Percentiles rank a stretch among this genome's conserved stretches.
These are phyloP conservation scores for Conger conger DNA, from an alignment of 2,113 vertebrate species.

Conservation along the genomic window DNA sequence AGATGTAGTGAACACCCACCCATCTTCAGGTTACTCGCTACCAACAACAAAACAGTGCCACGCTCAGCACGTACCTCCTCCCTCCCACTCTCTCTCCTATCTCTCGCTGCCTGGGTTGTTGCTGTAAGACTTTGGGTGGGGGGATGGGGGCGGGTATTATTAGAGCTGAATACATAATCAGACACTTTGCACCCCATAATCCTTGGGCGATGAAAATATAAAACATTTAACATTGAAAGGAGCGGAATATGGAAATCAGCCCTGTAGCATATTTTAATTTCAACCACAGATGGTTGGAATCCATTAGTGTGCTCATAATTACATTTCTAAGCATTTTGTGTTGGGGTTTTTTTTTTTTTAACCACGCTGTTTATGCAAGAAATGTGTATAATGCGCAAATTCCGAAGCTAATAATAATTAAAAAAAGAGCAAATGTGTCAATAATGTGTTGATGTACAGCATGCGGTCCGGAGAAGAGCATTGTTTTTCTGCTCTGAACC, in stretches of 20 bases:
- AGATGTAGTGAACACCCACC: neutral
- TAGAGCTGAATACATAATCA: conserved; percentile 48
- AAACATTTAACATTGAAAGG: conserved; percentile 43
- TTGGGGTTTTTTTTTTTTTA: neutral
- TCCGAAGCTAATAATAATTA: neutral
- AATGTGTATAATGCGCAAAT: neutral
- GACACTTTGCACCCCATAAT: conserved; percentile 36
- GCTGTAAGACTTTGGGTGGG: conserved; percentile 25
- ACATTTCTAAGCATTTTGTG: conserved; percentile 5
- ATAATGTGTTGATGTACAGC: neutral
- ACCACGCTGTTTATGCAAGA: neutral
- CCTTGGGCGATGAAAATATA: conserved; percentile 49
- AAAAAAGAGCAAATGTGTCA: neutral
- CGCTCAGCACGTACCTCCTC: conserved; percentile 4
- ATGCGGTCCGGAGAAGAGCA: neutral
- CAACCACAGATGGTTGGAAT: conserved; percentile 27
- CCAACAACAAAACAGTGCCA: neutral
- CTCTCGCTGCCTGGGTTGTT: conserved; percentile 22
- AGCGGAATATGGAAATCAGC: conserved; percentile 49
- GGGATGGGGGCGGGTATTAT: conserved; percentile 49
- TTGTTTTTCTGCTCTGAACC: neutral
- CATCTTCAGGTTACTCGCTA: neutral
- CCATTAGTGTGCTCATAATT: conserved; percentile 10
- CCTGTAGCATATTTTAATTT: conserved; percentile 34
- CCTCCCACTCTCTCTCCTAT: conserved; percentile 6